Evolutionary conservation across 2,888 invertebrate species (phyloP).

Genomic region (Erannis defoliaria): DNA sequence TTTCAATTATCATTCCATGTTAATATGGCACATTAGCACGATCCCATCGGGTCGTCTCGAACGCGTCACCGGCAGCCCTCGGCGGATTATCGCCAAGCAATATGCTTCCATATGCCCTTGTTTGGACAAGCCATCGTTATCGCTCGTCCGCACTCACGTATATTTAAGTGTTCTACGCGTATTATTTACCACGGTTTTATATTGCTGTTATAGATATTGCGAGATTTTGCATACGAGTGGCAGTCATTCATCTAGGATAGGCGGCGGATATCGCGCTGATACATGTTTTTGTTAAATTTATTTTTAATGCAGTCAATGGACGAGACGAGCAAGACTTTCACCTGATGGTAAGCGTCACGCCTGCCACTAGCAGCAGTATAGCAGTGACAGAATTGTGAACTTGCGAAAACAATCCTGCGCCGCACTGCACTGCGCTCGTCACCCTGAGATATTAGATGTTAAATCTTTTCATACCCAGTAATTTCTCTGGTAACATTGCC

Average conservation of each 20-base stretch:
- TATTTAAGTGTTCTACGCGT: slow-evolving; percentile 52
- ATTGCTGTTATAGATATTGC: slow-evolving; percentile 32
- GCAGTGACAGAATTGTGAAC: too few species aligned
- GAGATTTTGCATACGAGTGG: slow-evolving; percentile 27
- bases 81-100: slow-evolving; percentile 67
- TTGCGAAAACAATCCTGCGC: too few species aligned
- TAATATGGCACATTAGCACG: slow-evolving; percentile 32
- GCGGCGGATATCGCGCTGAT: too few species aligned
- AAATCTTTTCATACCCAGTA: too few species aligned
- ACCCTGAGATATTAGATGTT: too few species aligned
- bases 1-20: slow-evolving; percentile 27
- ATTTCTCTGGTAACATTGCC: too few species aligned
- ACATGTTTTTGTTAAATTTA: too few species aligned
- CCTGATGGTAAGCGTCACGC: too few species aligned
- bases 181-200: slow-evolving; percentile 40
- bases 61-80: slow-evolving; percentile 59
- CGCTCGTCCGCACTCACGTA: slow-evolving; percentile 57
- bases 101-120: slow-evolving; percentile 52
- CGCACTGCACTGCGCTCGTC: too few species aligned
- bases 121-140: slow-evolving; percentile 66
- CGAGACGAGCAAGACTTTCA: too few species aligned
- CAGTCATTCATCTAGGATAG: slow-evolving; percentile 1
- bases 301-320: too few species aligned
- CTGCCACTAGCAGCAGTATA: too few species aligned
- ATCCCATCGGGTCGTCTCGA: slow-evolving; percentile 47